Conservation (phyloP, 2,113 vertebrate species). For the Ictidomys tridecemlineatus region DNA sequence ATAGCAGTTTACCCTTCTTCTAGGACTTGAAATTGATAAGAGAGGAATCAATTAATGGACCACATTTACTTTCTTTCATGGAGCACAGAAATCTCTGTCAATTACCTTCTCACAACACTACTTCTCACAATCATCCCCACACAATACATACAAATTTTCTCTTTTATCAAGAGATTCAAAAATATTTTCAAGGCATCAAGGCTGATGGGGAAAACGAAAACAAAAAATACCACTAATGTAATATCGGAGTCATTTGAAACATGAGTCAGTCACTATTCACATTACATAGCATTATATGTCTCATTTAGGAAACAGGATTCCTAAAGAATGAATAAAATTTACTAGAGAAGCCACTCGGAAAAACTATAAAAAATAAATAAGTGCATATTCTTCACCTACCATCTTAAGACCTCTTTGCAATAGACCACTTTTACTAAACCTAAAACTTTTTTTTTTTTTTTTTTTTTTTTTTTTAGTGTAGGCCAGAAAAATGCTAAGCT, state of each 20-base stretch:
- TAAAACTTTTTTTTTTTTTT: background rate
- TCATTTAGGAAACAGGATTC: no score
- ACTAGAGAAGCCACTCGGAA: background rate
- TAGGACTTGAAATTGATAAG: background rate
- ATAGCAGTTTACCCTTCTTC: background rate
- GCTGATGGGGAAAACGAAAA: background rate
- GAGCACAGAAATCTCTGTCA: background rate
- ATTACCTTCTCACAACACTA: background rate
- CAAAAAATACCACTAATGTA: background rate
- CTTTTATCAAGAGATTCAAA: background rate
- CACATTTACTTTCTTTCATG: background rate
- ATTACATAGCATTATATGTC: background rate
- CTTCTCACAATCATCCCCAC: background rate
- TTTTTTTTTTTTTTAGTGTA: background rate
- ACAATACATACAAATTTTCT: background rate
- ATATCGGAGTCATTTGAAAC: background rate
- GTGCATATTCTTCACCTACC: background rate
- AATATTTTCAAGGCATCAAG: background rate
- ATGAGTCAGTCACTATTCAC: background rate
- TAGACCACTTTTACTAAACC: background rate
- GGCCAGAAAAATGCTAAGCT: background rate
- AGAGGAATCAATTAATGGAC: background rate
- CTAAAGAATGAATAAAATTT: no score
- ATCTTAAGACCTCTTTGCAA: background rate
- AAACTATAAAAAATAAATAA: background rate